Evolutionary conservation across 1,140 invertebrate species (phyloP).

Genomic region (Zaprionus kolodkinae): DNA sequence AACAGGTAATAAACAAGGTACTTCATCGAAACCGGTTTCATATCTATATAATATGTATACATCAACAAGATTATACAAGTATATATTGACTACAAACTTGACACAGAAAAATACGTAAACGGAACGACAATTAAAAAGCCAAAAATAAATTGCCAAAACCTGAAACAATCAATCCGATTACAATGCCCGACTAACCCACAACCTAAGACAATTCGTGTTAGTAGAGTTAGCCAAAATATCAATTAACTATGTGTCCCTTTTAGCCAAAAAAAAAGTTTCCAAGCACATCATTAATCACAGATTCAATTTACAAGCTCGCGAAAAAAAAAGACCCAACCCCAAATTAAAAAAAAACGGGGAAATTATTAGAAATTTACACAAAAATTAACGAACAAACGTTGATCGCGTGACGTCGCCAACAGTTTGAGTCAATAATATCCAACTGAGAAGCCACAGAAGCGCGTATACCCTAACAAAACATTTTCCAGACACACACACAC

Average conservation of each 20-base stretch:
- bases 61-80: neutral
- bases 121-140: slow-evolving; percentile 2
- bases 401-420: slow-evolving; percentile 41
- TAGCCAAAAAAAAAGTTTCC: neutral
- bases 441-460: slow-evolving; percentile 27
- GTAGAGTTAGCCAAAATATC: neutral
- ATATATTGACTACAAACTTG: slow-evolving; percentile 5
- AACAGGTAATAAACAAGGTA: slow-evolving; percentile 28
- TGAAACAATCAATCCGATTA: neutral
- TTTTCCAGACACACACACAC: neutral
- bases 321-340: slow-evolving; percentile 10
- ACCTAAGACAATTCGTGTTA: neutral
- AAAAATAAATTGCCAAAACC: slow-evolving; percentile 1
- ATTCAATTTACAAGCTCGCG: neutral
- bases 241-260: neutral
- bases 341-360: slow-evolving; percentile 15
- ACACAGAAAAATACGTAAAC: neutral
- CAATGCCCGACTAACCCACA: neutral
- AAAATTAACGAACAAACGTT: slow-evolving; percentile 3
- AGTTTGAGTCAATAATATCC: slow-evolving; percentile 39
- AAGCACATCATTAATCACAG: slow-evolving; percentile 23
- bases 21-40: slow-evolving; percentile 40
- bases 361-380: slow-evolving; percentile 19
- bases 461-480: slow-evolving; percentile 5
- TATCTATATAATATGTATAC: slow-evolving; percentile 17